Evolutionary conservation across 2,113 vertebrate species (phyloP).

Genomic region (Campylorhamphus procurvoides): DNA sequence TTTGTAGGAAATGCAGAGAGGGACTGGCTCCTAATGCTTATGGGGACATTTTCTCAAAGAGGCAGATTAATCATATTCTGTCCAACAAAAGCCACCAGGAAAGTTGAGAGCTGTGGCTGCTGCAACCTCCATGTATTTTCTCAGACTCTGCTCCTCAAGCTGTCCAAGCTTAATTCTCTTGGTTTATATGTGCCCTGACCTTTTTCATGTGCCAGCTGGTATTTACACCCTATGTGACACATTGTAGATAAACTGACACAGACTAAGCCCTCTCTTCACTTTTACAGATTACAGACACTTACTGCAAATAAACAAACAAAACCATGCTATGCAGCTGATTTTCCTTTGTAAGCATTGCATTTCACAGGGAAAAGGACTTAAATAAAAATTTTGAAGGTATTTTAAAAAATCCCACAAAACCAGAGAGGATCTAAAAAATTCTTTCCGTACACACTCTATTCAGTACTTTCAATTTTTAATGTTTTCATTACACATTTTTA

Average conservation of each 20-base stretch:
- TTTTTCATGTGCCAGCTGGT: slow-evolving; percentile 58
- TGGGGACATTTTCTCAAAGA: neutral
- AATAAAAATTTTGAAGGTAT: neutral
- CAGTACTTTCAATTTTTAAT: neutral
- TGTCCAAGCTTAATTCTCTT: neutral
- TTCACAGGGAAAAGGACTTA: neutral
- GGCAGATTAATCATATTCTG: neutral
- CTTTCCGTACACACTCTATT: neutral
- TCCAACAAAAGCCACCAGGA: neutral
- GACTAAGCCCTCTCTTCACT: slow-evolving; percentile 11
- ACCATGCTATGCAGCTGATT: neutral
- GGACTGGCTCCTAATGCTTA: neutral
- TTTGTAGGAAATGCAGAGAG: neutral
- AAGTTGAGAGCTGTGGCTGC: neutral
- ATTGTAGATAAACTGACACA: slow-evolving; percentile 31
- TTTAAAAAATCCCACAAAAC: neutral
- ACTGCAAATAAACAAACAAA: slow-evolving; percentile 47
- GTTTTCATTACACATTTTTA: neutral
- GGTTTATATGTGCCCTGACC: slow-evolving; percentile 22
- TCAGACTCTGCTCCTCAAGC: slow-evolving; percentile 43
- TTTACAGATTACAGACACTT: slow-evolving; percentile 31
- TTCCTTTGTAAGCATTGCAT: neutral
- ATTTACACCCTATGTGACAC: slow-evolving; percentile 36
- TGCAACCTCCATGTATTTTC: neutral
- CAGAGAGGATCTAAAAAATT: neutral